These are phyloP conservation scores for Daboia siamensis DNA, from an alignment of 2,113 vertebrate species.

Conservation along the genomic window DNA sequence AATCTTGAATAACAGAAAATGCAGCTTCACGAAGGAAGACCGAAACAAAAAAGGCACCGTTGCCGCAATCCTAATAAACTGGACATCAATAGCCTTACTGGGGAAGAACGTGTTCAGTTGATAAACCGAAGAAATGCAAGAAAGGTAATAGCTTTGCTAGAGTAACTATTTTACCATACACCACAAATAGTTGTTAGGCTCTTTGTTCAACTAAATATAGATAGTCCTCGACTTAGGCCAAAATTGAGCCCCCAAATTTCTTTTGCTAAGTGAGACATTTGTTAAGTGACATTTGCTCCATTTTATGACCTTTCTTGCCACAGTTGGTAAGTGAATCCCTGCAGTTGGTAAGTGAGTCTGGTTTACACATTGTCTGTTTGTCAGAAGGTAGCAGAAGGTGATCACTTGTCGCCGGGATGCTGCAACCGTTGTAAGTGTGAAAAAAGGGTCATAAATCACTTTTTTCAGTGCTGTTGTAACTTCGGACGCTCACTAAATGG, in stretches of 20 bases:
- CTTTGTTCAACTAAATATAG: background rate
- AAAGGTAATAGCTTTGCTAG: slow-evolving; percentile 74
- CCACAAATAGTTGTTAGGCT: background rate
- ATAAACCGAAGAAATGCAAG: slow-evolving; percentile 98
- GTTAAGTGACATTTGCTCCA: background rate
- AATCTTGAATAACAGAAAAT: slow-evolving; percentile 65
- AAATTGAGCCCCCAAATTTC: background rate
- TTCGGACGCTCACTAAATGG: background rate
- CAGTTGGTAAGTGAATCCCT: background rate
- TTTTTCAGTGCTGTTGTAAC: background rate
- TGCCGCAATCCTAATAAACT: slow-evolving; percentile 97
- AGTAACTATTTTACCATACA: background rate
- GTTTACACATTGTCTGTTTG: background rate
- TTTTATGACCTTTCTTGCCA: background rate
- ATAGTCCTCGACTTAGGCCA: background rate
- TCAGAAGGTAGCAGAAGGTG: background rate
- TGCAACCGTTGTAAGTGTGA: background rate
- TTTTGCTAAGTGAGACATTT: background rate
- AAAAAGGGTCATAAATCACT: background rate
- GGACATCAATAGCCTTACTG: slow-evolving; percentile 95
- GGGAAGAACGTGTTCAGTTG: slow-evolving; percentile 96
- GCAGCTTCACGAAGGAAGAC: slow-evolving; percentile 90
- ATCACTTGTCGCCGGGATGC: background rate
- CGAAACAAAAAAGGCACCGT: slow-evolving; percentile 96
- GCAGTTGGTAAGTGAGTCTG: background rate